Conservation (phyloP, 2,888 invertebrate genomes). For the Notodonta ziczac region DNA sequence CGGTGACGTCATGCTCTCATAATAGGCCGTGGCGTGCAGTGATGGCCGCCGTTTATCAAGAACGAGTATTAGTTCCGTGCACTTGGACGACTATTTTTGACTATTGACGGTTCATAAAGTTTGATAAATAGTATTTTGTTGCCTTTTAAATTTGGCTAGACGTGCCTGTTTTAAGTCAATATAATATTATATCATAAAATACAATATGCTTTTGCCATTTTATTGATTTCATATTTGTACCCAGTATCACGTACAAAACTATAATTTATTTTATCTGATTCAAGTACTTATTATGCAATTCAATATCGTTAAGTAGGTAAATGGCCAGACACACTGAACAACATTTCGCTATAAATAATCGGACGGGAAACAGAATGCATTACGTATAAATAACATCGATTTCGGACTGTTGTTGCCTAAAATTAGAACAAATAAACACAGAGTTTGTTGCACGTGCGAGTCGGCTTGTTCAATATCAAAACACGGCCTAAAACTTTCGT, state of each 20-base stretch:
- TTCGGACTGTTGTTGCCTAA: slow-evolving; percentile 30
- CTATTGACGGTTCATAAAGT: slow-evolving; percentile 25
- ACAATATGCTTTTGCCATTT: neutral
- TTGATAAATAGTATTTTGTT: neutral
- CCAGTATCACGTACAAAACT: no score
- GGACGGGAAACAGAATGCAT: slow-evolving; percentile 41
- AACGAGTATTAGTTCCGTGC: slow-evolving; percentile 70
- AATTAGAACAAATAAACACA: slow-evolving; percentile 42
- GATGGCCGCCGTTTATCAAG: slow-evolving; percentile 83
- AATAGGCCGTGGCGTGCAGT: slow-evolving; percentile 83
- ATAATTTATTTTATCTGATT: no score
- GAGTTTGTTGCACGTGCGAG: slow-evolving; percentile 30
- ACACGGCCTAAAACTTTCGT: slow-evolving; percentile 28
- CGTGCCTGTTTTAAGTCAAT: neutral
- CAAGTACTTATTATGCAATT: no score
- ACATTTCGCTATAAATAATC: slow-evolving; percentile 34
- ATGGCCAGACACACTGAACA: slow-evolving; percentile 17
- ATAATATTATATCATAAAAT: neutral
- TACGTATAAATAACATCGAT: slow-evolving; percentile 35
- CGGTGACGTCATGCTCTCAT: slow-evolving; percentile 84
- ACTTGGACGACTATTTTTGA: slow-evolving; percentile 68
- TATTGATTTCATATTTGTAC: no score
- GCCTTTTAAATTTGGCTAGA: neutral
- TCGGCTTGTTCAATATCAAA: slow-evolving; percentile 32
- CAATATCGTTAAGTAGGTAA: neutral